phyloP scores from a whole-genome alignment of 2,797 vertebrate genomes.

The Limosa lapponica region DNA sequence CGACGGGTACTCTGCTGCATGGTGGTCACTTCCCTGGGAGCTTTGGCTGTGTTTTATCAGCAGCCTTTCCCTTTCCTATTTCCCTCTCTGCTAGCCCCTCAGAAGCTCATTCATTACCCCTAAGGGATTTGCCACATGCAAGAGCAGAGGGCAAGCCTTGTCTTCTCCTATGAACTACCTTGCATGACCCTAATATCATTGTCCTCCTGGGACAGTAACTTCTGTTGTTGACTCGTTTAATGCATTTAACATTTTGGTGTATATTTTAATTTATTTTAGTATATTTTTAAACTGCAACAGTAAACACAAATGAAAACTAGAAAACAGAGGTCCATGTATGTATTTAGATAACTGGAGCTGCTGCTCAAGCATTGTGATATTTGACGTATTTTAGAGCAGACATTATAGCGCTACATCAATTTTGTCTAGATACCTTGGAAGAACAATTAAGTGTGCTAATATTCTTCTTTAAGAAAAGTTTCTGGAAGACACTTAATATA shows the following conservation, averaged over 20 bases:
- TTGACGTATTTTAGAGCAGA: background rate
- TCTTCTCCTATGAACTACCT: background rate
- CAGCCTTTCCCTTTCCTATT: background rate
- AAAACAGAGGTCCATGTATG: background rate
- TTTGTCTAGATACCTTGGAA: background rate
- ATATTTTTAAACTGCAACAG: background rate
- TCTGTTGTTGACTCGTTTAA: background rate
- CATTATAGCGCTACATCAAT: background rate
- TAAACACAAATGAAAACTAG: background rate
- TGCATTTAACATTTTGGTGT: background rate
- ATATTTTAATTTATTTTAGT: background rate
- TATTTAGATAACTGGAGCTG: background rate
- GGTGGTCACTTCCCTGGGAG: rapidly evolving
- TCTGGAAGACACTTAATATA: background rate
- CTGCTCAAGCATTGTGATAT: background rate
- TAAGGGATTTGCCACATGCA: background rate
- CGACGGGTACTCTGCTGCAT: background rate
- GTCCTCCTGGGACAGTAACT: background rate
- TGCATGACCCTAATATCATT: rapidly evolving
- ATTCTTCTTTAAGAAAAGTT: background rate
- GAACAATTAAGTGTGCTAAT: background rate
- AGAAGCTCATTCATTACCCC: background rate
- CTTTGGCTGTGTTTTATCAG: background rate
- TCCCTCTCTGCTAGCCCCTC: background rate
- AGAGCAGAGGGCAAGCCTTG: background rate